Conservation (phyloP, 2,888 invertebrate genomes). For the Gymnoscelis rufifasciata region DNA sequence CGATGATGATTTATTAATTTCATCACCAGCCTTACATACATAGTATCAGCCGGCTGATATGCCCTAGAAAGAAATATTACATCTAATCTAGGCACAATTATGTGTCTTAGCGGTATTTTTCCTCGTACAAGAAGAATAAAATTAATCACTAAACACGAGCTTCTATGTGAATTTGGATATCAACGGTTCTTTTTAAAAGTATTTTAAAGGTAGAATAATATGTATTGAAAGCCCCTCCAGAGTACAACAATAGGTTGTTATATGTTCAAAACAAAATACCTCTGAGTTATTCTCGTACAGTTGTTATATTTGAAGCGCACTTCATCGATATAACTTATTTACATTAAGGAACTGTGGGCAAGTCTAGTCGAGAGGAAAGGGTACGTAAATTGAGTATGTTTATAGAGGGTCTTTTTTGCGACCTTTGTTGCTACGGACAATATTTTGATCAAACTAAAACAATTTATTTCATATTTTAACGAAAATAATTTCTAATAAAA, state of each 20-base stretch:
- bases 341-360: slow-evolving; percentile 29
- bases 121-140: too few relatives aligned
- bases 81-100: too few relatives aligned
- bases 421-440: slow-evolving; percentile 6
- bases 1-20: too few relatives aligned
- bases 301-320: slow-evolving; percentile 39
- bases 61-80: too few relatives aligned
- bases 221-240: slow-evolving; percentile 52
- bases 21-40: too few relatives aligned
- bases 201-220: slow-evolving; percentile 53
- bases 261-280: slow-evolving; percentile 44
- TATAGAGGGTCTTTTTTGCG: slow-evolving; percentile 28
- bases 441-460: slow-evolving; percentile 7
- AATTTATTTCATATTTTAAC: slow-evolving; percentile 2
- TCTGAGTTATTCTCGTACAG: slow-evolving; percentile 41
- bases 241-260: slow-evolving; percentile 60
- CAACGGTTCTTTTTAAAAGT: slow-evolving; percentile 29
- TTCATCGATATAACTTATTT: slow-evolving; percentile 35
- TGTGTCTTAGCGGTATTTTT: too few relatives aligned
- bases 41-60: too few relatives aligned
- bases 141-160: too few relatives aligned
- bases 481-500: too few relatives aligned
- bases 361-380: slow-evolving; percentile 28
- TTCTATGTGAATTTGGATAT: too few relatives aligned
- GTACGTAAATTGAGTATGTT: slow-evolving; percentile 33